phyloP scores from a whole-genome alignment of 2,113 vertebrate species.

The Macquaria ambigua region DNA sequence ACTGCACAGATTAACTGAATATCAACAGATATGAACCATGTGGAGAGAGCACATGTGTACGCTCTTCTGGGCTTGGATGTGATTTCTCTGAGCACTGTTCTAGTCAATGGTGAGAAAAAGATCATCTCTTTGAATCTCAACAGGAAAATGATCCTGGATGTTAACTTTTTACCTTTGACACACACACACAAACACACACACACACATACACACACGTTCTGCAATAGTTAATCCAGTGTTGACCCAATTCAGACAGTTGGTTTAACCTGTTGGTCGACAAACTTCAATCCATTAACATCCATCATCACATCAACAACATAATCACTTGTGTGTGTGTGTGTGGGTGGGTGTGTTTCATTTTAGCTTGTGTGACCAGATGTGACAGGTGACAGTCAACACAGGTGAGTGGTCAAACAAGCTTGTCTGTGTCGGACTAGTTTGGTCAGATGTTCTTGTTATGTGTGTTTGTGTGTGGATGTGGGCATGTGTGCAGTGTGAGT shows the following conservation, averaged over 20 bases:
- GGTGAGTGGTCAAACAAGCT: neutral
- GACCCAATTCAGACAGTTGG: conserved; percentile 12
- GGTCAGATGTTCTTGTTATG: neutral
- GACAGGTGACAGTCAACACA: neutral
- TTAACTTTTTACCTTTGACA: neutral
- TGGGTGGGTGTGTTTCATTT: conserved; percentile 18
- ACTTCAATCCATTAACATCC: conserved; percentile 12
- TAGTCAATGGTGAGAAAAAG: neutral
- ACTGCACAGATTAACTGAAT: neutral
- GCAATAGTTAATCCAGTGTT: conserved; percentile 10
- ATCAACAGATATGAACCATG: conserved; percentile 9
- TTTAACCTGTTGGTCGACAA: conserved; percentile 18
- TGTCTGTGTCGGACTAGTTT: neutral
- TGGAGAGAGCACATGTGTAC: neutral
- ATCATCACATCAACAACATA: neutral
- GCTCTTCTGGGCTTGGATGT: neutral
- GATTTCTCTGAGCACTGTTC: neutral
- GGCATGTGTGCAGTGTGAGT: too few species aligned
- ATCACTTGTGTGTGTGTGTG: neutral
- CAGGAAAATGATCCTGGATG: neutral
- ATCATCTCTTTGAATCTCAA: neutral
- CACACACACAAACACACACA: neutral
- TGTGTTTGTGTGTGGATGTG: conserved; percentile 12
- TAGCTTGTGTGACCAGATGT: conserved; percentile 18
- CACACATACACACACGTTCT: neutral